Percentiles rank a stretch among this genome's conserved stretches.
Evolutionary conservation across 1,140 invertebrate genomes (phyloP).

Genomic region (Drosophila nasuta): DNA sequence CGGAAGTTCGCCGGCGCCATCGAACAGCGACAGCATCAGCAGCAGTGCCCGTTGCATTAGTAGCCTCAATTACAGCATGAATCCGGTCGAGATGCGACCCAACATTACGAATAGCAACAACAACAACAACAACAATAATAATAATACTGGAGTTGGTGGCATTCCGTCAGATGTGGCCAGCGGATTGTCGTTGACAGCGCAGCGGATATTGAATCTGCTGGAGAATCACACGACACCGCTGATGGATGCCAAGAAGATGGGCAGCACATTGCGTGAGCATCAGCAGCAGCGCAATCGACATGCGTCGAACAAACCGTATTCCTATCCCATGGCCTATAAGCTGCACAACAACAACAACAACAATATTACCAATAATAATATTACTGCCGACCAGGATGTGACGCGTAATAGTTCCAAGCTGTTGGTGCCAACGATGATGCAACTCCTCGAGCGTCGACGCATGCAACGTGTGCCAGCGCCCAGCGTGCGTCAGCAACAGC

Average conservation of each 20-base stretch:
- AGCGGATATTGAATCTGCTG: slow-evolving; percentile 89
- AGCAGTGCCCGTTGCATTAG: not conserved
- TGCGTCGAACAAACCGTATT: slow-evolving; percentile 14
- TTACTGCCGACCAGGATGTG: not conserved
- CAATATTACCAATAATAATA: not conserved
- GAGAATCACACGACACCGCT: slow-evolving; percentile 91
- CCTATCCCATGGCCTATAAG: not conserved
- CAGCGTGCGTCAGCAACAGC: slow-evolving; percentile 13
- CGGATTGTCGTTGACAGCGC: slow-evolving; percentile 87
- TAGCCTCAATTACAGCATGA: slow-evolving; percentile 44
- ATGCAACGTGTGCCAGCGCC: slow-evolving; percentile 46
- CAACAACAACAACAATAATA: not conserved
- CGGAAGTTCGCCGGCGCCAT: slow-evolving; percentile 46
- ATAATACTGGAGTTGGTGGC: not conserved
- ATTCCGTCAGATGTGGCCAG: not conserved
- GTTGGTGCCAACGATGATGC: slow-evolving; percentile 58
- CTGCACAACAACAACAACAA: not conserved
- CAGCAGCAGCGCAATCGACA: slow-evolving; percentile 33
- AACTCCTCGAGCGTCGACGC: slow-evolving; percentile 61
- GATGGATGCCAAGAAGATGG: slow-evolving; percentile 90
- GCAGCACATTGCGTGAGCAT: slow-evolving; percentile 81
- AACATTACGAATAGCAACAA: not conserved
- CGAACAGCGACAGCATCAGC: slow-evolving; percentile 28
- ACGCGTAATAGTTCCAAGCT: slow-evolving; percentile 17
- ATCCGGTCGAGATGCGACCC: slow-evolving; percentile 60